A percentile compares a stretch with the other conserved stretches of the same genome.
Conservation (phyloP, 2,888 invertebrate genomes). For the Enoplolaimus lenunculus region DNA sequence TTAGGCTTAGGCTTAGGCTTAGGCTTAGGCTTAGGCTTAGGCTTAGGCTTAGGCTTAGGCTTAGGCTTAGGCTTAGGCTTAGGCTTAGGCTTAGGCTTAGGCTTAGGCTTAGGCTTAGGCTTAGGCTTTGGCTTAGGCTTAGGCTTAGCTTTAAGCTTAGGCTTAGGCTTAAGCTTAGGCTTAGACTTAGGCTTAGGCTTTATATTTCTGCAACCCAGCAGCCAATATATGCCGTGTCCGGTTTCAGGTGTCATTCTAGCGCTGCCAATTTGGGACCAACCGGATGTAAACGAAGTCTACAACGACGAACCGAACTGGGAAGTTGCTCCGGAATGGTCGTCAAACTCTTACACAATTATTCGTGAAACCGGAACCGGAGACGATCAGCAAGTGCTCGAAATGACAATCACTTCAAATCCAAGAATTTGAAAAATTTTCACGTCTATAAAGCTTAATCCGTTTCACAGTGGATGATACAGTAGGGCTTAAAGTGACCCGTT, state of each 20-base stretch:
- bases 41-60: background rate
- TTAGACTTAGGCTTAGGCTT: slow-evolving; percentile 6
- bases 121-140: background rate
- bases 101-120: background rate
- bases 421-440: too few species aligned
- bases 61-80: background rate
- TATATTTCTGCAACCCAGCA: too few species aligned
- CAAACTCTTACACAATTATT: slow-evolving; percentile 10
- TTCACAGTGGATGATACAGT: too few species aligned
- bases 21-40: background rate
- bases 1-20: too few species aligned
- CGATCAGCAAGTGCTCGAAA: slow-evolving; percentile 14
- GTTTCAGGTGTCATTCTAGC: slow-evolving; percentile 28
- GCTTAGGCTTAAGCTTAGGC: slow-evolving; percentile 6
- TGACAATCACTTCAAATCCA: too few species aligned
- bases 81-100: slow-evolving; percentile 2
- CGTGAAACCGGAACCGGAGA: background rate
- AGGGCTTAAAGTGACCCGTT: too few species aligned
- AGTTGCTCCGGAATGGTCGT: slow-evolving; percentile 29
- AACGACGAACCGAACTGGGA: slow-evolving; percentile 39
- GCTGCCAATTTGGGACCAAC: slow-evolving; percentile 34
- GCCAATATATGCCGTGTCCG: too few species aligned
- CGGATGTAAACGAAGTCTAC: slow-evolving; percentile 31
- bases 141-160: too few species aligned
- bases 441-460: too few species aligned